These are phyloP conservation scores for Agrenia bidenticulata DNA, from an alignment of 2,888 invertebrate genomes.

Conservation along the genomic window DNA sequence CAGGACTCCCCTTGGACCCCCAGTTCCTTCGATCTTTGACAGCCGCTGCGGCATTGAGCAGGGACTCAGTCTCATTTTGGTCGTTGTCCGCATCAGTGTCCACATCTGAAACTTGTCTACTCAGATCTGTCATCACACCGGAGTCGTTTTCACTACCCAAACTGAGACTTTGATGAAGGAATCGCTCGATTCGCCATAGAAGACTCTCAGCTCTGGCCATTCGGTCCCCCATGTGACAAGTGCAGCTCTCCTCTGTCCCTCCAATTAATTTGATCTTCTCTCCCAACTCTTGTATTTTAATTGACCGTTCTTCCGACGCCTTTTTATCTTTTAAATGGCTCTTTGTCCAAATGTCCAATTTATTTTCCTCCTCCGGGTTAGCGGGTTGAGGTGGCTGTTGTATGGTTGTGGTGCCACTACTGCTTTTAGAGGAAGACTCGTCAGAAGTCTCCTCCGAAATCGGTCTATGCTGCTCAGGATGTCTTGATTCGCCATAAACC, in stretches of 20 bases:
- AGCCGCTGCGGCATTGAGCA: conserved; percentile 38
- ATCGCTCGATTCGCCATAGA: conserved; percentile 51
- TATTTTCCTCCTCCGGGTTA: conserved; percentile 53
- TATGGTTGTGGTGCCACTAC: conserved; percentile 1
- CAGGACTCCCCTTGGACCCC: not conserved
- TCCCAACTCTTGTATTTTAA: conserved; percentile 43
- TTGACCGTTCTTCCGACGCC: conserved; percentile 22
- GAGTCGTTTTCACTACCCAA: conserved; percentile 66
- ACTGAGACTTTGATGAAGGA: conserved; percentile 52
- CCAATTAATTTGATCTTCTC: conserved; percentile 39
- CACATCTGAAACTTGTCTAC: conserved; percentile 67
- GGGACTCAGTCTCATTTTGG: conserved; percentile 36
- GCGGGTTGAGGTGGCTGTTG: not conserved
- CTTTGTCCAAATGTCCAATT: conserved; percentile 52
- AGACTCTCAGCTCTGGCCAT: conserved; percentile 50
- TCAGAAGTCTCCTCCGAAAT: conserved; percentile 10
- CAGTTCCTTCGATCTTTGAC: conserved; percentile 20
- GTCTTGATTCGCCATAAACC: no score
- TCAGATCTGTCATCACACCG: conserved; percentile 68
- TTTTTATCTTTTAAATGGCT: conserved; percentile 22
- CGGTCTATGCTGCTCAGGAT: not conserved
- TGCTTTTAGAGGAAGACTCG: conserved; percentile 12
- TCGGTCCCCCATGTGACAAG: conserved; percentile 41
- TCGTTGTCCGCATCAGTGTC: conserved; percentile 63
- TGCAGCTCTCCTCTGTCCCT: conserved; percentile 25